These are phyloP conservation scores for Pterois miles DNA, from an alignment of 2,797 vertebrate genomes.

Conservation along the genomic window DNA sequence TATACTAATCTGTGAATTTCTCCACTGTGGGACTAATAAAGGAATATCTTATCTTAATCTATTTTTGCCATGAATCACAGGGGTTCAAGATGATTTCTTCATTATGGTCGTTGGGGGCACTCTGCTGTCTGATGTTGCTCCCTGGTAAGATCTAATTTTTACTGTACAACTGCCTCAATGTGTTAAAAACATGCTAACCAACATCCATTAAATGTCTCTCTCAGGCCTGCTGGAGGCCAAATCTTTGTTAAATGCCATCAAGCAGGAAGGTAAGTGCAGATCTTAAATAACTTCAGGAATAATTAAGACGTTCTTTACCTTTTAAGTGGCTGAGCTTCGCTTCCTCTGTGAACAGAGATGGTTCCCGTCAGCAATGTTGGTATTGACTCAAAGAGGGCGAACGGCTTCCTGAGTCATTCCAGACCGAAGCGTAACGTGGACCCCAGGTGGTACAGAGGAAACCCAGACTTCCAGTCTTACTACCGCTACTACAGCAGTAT, in stretches of 20 bases:
- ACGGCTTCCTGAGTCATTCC: conserved; percentile 78
- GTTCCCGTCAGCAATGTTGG: conserved; percentile 62
- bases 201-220: background rate
- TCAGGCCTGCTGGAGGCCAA: conserved; percentile 78
- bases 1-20: too few relatives aligned
- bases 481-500: conserved; percentile 89
- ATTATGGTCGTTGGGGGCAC: conserved; percentile 53
- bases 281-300: too few relatives aligned
- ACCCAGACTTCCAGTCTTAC: conserved; percentile 87
- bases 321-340: background rate
- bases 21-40: too few relatives aligned
- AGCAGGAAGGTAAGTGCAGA: conserved; percentile 73
- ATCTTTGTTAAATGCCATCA: conserved; percentile 74
- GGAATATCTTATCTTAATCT: too few relatives aligned
- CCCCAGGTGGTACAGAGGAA: conserved; percentile 79
- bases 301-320: too few relatives aligned
- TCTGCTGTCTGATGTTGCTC: conserved; percentile 71
- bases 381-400: conserved; percentile 71
- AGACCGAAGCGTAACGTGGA: conserved; percentile 80
- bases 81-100: conserved; percentile 71
- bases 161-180: background rate
- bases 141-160: conserved; percentile 65
- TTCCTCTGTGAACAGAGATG: conserved; percentile 62
- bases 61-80: conserved; percentile 20
- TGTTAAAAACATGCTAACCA: background rate